phyloP scores from a whole-genome alignment of 2,888 invertebrate genomes.

The Tetanocera ferruginea region DNA sequence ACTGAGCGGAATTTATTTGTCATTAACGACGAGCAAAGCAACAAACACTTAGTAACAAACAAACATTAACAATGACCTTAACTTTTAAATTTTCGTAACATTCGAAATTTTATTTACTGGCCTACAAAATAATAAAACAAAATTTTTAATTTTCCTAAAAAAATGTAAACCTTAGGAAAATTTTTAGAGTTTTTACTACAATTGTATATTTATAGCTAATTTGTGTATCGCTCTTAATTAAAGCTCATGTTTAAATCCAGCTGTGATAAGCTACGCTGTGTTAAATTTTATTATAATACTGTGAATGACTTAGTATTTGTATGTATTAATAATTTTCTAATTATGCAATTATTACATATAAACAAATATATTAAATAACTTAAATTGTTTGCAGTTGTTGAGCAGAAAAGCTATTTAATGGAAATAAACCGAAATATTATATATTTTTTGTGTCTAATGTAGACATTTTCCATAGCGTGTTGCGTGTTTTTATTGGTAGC shows the following conservation, averaged over 20 bases:
- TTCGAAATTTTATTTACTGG: too few relatives aligned
- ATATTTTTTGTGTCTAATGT: too few relatives aligned
- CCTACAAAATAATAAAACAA: conserved; percentile 33
- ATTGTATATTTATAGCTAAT: too few relatives aligned
- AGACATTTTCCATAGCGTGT: too few relatives aligned
- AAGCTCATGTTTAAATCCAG: not conserved
- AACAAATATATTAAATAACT: not conserved
- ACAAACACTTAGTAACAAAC: too few relatives aligned
- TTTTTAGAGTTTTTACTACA: not conserved
- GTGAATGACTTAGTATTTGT: not conserved
- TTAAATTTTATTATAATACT: not conserved
- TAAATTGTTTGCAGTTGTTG: not conserved
- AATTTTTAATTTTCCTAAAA: not conserved
- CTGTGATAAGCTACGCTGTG: not conserved
- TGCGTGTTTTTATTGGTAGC: too few relatives aligned
- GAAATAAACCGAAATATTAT: not conserved
- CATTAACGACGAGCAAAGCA: too few relatives aligned
- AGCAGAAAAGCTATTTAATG: not conserved
- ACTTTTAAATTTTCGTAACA: too few relatives aligned
- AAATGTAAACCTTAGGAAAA: not conserved
- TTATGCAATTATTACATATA: not conserved
- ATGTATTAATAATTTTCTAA: not conserved
- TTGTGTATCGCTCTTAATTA: not conserved
- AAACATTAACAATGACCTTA: too few relatives aligned
- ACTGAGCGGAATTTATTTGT: too few relatives aligned